Evolutionary conservation across 2,113 vertebrate species (phyloP).

Genomic region (Micronisus gabar): DNA sequence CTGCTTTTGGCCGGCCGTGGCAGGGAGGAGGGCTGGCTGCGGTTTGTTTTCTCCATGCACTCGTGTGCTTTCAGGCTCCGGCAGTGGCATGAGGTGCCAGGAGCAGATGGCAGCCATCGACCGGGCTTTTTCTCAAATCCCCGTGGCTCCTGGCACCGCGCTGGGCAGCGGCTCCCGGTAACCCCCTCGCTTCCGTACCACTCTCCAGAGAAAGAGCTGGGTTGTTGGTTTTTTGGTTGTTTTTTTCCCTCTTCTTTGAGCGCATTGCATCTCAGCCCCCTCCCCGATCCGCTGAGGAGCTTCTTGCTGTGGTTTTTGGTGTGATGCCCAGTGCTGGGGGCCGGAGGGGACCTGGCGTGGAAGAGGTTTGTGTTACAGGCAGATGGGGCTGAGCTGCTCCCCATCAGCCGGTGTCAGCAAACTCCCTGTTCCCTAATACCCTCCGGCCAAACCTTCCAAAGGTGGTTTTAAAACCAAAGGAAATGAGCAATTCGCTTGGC

Average conservation of each 20-base stretch:
- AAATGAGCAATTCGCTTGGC: fast-evolving
- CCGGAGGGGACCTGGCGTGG: fast-evolving
- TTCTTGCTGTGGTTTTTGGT: fast-evolving
- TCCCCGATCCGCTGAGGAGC: fast-evolving
- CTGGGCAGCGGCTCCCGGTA: constrained; percentile 34
- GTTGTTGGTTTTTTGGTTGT: fast-evolving
- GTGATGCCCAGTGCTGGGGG: background rate
- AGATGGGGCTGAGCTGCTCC: background rate
- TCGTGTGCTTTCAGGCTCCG: background rate
- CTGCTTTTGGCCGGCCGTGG: fast-evolving
- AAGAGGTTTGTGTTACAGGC: background rate
- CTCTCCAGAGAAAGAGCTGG: background rate
- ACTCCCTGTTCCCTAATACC: fast-evolving
- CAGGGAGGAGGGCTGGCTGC: background rate
- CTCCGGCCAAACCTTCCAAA: background rate
- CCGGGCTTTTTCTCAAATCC: constrained; percentile 1
- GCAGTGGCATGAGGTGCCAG: background rate
- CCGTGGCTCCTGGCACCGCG: constrained; percentile 34
- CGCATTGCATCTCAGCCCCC: background rate
- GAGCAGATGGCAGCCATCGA: constrained; percentile 59
- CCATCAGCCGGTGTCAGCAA: background rate
- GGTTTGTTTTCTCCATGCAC: background rate
- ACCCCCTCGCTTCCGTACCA: background rate
- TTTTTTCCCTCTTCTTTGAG: background rate
- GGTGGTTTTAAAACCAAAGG: background rate